These are phyloP conservation scores for Danio tinwini DNA, from an alignment of 2,797 vertebrate genomes.

Conservation along the genomic window DNA sequence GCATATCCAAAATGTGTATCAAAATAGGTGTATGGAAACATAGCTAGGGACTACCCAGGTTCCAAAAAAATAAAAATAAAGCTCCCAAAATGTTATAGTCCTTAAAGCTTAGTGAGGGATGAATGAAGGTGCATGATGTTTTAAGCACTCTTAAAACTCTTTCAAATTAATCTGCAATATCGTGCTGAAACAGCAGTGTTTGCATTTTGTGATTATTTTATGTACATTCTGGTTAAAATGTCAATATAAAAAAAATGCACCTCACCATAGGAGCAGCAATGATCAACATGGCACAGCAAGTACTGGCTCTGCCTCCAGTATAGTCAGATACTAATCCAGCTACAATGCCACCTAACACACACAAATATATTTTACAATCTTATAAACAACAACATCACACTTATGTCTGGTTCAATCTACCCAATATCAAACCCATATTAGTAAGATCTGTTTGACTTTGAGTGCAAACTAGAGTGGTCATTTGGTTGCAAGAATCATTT, in stretches of 20 bases:
- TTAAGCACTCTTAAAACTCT: neutral
- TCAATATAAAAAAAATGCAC: neutral
- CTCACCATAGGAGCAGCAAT: slow-evolving; percentile 91
- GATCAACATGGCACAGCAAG: slow-evolving; percentile 91
- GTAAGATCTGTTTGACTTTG: too few relatives aligned
- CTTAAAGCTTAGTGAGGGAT: too few relatives aligned
- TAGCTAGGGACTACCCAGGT: too few relatives aligned
- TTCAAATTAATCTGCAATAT: neutral
- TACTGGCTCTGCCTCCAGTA: slow-evolving; percentile 86
- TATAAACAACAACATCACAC: too few relatives aligned
- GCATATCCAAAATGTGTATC: too few relatives aligned
- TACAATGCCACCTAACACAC: slow-evolving; percentile 85
- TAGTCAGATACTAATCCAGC: slow-evolving; percentile 93
- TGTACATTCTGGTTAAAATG: neutral
- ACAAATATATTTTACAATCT: too few relatives aligned
- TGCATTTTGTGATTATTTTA: neutral
- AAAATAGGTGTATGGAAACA: too few relatives aligned
- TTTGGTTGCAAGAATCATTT: too few relatives aligned
- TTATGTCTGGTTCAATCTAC: too few relatives aligned
- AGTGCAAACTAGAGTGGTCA: too few relatives aligned
- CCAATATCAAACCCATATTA: too few relatives aligned
- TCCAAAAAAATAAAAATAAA: too few relatives aligned
- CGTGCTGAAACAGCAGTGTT: neutral
- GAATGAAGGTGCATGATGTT: neutral
- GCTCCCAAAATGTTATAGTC: neutral